These are phyloP conservation scores for Globicephala melas DNA, from an alignment of 2,113 vertebrate genomes.

Conservation along the genomic window DNA sequence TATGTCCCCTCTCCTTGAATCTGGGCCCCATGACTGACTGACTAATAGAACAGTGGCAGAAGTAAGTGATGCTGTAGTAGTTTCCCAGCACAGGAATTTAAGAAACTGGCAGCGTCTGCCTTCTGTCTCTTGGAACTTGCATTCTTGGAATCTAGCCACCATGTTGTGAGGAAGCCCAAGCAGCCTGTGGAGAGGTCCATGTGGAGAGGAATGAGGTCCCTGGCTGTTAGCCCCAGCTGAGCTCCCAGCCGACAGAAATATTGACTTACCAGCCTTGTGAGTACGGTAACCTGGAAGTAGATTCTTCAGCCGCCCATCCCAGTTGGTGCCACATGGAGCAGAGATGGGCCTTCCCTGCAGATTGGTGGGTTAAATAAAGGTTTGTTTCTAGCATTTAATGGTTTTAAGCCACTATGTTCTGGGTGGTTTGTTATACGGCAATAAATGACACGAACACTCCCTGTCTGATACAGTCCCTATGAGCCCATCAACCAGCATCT, in stretches of 20 bases:
- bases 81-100: not conserved
- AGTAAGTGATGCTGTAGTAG: not conserved
- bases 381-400: not conserved
- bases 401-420: not conserved
- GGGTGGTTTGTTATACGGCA: not conserved
- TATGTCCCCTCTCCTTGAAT: not conserved
- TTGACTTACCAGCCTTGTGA: not conserved
- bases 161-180: not conserved
- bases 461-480: not conserved
- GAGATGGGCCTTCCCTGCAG: not conserved
- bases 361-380: not conserved
- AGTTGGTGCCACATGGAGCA: not conserved
- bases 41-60: not conserved
- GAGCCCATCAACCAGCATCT: not conserved
- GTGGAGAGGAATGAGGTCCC: not conserved
- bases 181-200: not conserved
- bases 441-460: not conserved
- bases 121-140: not conserved
- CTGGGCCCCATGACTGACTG: not conserved
- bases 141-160: not conserved
- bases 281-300: not conserved
- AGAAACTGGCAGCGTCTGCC: not conserved
- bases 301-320: not conserved
- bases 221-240: not conserved
- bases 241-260: not conserved